phyloP scores from a whole-genome alignment of 2,113 vertebrate genomes.

The Ptilorrhoa leucosticta region DNA sequence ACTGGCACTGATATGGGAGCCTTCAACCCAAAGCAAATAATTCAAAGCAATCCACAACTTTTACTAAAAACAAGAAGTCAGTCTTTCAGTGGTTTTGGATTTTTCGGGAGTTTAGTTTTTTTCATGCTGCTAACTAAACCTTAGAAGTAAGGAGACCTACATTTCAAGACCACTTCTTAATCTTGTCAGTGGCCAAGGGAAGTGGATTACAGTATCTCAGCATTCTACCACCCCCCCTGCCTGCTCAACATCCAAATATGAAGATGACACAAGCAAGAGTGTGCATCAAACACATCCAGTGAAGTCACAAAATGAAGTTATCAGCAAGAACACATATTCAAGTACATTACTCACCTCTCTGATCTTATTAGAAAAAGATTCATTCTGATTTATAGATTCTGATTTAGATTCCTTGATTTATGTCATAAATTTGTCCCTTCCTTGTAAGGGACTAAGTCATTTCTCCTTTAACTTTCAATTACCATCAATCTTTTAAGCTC shows the following conservation, averaged over 20 bases:
- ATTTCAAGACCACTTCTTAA: background rate
- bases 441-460: background rate
- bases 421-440: background rate
- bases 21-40: background rate
- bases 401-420: background rate
- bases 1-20: accelerated
- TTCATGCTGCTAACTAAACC: background rate
- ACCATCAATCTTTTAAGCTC: background rate
- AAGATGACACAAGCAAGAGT: background rate
- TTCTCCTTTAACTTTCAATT: background rate
- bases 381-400: background rate
- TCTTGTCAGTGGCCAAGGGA: background rate
- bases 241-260: background rate
- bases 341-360: background rate
- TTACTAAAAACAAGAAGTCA: background rate
- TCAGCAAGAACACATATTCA: background rate
- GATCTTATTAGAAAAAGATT: background rate
- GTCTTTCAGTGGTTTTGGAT: background rate
- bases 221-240: background rate
- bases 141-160: background rate
- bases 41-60: background rate
- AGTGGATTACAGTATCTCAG: background rate
- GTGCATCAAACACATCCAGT: background rate
- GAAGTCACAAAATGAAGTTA: background rate
- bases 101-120: background rate